Conservation (phyloP, 2,888 invertebrate genomes). For the Spisula solida region DNA sequence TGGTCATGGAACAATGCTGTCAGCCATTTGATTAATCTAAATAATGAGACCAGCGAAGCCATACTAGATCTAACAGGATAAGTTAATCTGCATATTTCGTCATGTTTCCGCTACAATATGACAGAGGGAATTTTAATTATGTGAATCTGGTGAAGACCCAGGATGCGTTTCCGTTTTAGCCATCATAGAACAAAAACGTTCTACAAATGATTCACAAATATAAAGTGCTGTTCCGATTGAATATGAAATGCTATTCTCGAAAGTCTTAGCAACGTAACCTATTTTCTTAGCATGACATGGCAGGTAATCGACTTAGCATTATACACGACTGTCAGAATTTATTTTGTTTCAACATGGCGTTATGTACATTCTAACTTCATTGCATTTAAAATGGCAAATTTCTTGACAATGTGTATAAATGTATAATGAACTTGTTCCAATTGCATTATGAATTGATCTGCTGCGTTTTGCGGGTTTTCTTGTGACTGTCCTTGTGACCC, state of each 20-base stretch:
- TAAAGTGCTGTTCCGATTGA: not conserved
- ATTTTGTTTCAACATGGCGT: not conserved
- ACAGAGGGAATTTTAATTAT: not conserved
- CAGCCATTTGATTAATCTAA: not conserved
- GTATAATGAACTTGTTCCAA: too few species aligned
- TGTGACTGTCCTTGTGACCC: too few species aligned
- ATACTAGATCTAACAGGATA: too few species aligned
- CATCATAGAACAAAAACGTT: not conserved
- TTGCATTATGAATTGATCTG: too few species aligned
- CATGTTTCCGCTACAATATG: not conserved
- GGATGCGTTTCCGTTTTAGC: not conserved
- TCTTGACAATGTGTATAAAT: too few species aligned
- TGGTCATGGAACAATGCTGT: not conserved
- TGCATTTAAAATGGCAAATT: too few species aligned
- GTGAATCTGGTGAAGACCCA: not conserved
- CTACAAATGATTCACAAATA: not conserved
- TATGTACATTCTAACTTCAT: too few species aligned
- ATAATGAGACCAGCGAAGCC: too few species aligned
- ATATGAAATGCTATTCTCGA: not conserved
- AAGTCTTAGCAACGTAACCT: not conserved
- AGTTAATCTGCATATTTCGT: not conserved
- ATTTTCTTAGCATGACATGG: not conserved
- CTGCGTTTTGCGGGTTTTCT: too few species aligned
- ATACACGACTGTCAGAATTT: not conserved
- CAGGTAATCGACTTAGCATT: not conserved